phyloP scores from a whole-genome alignment of 2,797 vertebrate species.

The Percopsis omiscomaycus region DNA sequence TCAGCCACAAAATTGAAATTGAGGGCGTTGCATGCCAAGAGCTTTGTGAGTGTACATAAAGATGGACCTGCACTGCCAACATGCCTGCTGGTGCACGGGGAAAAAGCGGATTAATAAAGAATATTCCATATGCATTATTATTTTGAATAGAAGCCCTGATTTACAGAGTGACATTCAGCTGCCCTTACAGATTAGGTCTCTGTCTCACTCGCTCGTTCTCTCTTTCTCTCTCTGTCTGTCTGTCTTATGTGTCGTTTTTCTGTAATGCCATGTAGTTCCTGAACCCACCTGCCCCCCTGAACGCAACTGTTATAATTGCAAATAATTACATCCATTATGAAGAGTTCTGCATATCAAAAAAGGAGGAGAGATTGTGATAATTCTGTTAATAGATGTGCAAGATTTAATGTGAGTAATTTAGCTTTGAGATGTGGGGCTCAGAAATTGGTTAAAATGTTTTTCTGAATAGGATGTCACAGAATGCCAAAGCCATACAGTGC shows the following conservation, averaged over 20 bases:
- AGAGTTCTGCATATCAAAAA: background rate
- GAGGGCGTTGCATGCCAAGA: constrained; percentile 46
- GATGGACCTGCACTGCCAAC: constrained; percentile 52
- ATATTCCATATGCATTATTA: constrained; percentile 44
- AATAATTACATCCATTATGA: constrained; percentile 21
- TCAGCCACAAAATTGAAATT: constrained; percentile 60
- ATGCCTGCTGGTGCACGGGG: constrained; percentile 39
- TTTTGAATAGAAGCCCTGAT: constrained; percentile 51
- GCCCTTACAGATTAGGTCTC: constrained; percentile 46
- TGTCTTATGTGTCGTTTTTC: background rate
- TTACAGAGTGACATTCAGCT: constrained; percentile 48
- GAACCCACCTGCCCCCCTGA: constrained; percentile 19
- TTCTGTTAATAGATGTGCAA: background rate
- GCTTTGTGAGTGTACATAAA: constrained; percentile 60
- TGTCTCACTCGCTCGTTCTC: background rate
- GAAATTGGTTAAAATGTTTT: background rate
- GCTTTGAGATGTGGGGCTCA: background rate
- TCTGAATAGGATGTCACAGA: background rate
- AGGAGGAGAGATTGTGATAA: background rate
- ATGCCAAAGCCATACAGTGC: background rate
- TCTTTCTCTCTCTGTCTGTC: constrained; percentile 4
- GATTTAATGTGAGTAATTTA: background rate
- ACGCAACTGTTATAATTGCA: background rate
- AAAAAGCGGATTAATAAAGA: constrained; percentile 49
- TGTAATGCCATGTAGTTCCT: background rate